Evolutionary conservation across 2,888 invertebrate species (phyloP).

Genomic region (Perizoma flavofasciatum): DNA sequence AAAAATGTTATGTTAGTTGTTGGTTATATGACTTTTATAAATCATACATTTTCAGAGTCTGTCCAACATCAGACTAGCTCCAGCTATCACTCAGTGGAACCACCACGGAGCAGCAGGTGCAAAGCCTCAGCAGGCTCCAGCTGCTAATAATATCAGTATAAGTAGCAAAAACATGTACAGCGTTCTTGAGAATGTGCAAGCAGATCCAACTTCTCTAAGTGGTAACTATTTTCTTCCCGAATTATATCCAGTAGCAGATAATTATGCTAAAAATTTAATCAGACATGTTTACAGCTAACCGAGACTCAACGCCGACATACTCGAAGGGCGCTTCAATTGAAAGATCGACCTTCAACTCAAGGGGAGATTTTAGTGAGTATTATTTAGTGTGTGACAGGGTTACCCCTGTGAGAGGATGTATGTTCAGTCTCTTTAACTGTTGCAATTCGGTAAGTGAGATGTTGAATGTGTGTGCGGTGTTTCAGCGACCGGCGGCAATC

Average conservation of each 20-base stretch:
- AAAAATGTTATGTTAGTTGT: too few species aligned
- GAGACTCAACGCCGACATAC: slow-evolving; percentile 65
- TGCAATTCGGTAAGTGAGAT: neutral
- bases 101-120: slow-evolving; percentile 73
- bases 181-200: slow-evolving; percentile 63
- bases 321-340: slow-evolving; percentile 79
- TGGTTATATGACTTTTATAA: slow-evolving; percentile 5
- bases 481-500: slow-evolving; percentile 45
- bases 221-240: slow-evolving; percentile 45
- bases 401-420: too few species aligned
- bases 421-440: too few species aligned
- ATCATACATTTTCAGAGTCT: slow-evolving; percentile 67
- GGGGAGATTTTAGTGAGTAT: slow-evolving; percentile 70
- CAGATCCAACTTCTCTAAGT: slow-evolving; percentile 66
- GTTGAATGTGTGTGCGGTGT: neutral
- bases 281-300: slow-evolving; percentile 57
- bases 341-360: slow-evolving; percentile 75
- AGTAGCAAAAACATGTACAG: slow-evolving; percentile 67
- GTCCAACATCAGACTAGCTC: slow-evolving; percentile 66
- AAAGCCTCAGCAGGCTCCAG: slow-evolving; percentile 63
- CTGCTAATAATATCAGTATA: slow-evolving; percentile 61
- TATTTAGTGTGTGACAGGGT: slow-evolving; percentile 4
- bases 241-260: neutral
- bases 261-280: slow-evolving; percentile 18
- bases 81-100: slow-evolving; percentile 51